Evolutionary conservation across 2,113 vertebrate genomes (phyloP).

Genomic region (Carlito syrichta): DNA sequence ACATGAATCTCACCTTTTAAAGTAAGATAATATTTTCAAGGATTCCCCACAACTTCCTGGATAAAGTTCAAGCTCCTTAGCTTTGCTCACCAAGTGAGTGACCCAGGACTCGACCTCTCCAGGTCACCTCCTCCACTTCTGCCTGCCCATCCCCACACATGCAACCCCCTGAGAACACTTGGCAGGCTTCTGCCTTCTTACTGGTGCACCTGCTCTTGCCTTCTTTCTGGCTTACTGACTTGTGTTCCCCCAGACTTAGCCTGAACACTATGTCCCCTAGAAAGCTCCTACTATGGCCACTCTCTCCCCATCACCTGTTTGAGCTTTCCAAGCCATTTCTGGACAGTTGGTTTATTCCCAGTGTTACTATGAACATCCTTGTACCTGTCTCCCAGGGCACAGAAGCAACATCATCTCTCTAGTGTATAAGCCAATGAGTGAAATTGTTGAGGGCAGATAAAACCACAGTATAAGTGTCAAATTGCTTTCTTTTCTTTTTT

Average conservation of each 20-base stretch:
- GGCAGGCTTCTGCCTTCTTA: not conserved
- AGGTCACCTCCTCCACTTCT: not conserved
- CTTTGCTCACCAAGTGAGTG: not conserved
- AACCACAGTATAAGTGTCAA: not conserved
- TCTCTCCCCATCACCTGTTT: not conserved
- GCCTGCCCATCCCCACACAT: no score
- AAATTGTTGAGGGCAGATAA: not conserved
- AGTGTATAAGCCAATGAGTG: not conserved
- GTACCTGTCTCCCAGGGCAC: not conserved
- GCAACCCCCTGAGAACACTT: not conserved
- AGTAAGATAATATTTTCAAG: not conserved
- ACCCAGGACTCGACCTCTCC: not conserved
- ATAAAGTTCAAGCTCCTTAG: not conserved
- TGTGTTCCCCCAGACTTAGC: not conserved
- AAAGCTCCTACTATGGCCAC: not conserved
- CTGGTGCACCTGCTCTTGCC: rapidly evolving
- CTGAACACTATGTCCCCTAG: no score
- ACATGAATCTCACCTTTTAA: not conserved
- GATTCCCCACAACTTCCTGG: not conserved
- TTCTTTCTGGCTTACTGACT: not conserved
- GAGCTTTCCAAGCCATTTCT: not conserved
- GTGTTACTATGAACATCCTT: not conserved
- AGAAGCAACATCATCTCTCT: not conserved
- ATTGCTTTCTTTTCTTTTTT: no score
- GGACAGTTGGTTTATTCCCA: not conserved